These are phyloP conservation scores for Tryphoninae sp. DNA, from an alignment of 2,888 invertebrate genomes.

Conservation along the genomic window DNA sequence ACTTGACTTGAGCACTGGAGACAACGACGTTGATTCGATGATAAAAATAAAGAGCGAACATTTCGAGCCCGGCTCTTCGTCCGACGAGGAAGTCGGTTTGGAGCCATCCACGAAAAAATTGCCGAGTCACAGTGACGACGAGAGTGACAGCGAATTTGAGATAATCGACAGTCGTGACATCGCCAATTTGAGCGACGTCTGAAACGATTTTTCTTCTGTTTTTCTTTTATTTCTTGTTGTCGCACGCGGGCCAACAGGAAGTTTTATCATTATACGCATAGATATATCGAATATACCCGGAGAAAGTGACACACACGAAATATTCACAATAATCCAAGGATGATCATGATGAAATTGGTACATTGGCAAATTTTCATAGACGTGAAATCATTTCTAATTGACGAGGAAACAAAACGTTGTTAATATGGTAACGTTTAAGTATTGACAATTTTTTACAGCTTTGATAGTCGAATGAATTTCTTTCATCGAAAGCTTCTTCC, in stretches of 20 bases:
- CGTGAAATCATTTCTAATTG: slow-evolving; percentile 25
- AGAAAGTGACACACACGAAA: slow-evolving; percentile 16
- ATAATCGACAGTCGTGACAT: slow-evolving; percentile 78
- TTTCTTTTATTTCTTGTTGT: slow-evolving; percentile 23
- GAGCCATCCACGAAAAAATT: slow-evolving; percentile 70
- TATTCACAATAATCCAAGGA: slow-evolving; percentile 23
- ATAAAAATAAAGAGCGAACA: slow-evolving; percentile 78
- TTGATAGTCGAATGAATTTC: slow-evolving; percentile 9
- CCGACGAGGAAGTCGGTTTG: slow-evolving; percentile 76
- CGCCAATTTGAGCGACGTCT: slow-evolving; percentile 67
- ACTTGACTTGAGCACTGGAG: slow-evolving; percentile 76
- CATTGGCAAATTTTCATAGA: slow-evolving; percentile 4
- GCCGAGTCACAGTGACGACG: slow-evolving; percentile 74
- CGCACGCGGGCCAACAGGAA: slow-evolving; percentile 40
- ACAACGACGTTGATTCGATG: slow-evolving; percentile 74
- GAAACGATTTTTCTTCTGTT: slow-evolving; percentile 26
- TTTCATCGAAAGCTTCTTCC: not conserved
- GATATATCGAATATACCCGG: slow-evolving; percentile 22
- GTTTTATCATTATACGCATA: slow-evolving; percentile 35
- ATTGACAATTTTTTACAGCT: not conserved
- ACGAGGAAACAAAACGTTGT: slow-evolving; percentile 28
- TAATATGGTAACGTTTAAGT: slow-evolving; percentile 35
- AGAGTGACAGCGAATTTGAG: slow-evolving; percentile 78
- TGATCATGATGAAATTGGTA: not conserved
- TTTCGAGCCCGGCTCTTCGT: slow-evolving; percentile 78